A percentile compares a stretch with the other conserved stretches of the same genome.
Conservation (phyloP, 2,113 vertebrate genomes). For the Gallinago undulata region DNA sequence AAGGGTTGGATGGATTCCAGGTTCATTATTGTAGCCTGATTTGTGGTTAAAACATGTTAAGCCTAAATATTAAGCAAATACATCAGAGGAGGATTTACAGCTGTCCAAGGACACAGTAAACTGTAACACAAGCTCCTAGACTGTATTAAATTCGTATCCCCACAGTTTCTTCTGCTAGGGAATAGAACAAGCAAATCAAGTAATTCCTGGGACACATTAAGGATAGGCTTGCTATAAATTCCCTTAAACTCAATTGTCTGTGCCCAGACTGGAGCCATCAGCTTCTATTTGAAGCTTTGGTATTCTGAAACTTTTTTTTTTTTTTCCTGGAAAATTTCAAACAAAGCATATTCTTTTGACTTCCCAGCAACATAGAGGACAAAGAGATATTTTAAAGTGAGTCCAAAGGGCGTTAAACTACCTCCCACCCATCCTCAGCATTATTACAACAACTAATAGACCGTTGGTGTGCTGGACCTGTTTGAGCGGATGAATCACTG, state of each 20-base stretch:
- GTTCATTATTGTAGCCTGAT: conserved; percentile 58
- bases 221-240: conserved; percentile 70
- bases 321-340: conserved; percentile 37
- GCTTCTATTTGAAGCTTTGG: conserved; percentile 65
- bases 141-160: conserved; percentile 66
- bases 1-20: conserved; percentile 59
- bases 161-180: conserved; percentile 63
- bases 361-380: conserved; percentile 45
- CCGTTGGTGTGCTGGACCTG: background rate
- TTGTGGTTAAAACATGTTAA: conserved; percentile 72
- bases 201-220: conserved; percentile 72
- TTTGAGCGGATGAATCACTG: background rate
- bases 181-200: conserved; percentile 76
- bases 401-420: background rate
- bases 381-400: background rate
- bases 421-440: background rate
- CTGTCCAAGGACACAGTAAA: conserved; percentile 72
- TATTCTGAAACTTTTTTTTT: conserved; percentile 27
- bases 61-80: conserved; percentile 73
- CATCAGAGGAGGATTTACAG: conserved; percentile 64
- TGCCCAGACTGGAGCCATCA: conserved; percentile 69
- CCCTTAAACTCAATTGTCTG: conserved; percentile 70
- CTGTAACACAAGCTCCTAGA: conserved; percentile 65
- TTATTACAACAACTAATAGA: background rate
- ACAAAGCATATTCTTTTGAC: conserved; percentile 47